Conservation (phyloP, 2,888 invertebrate genomes). For the Synanthedon formicaeformis region DNA sequence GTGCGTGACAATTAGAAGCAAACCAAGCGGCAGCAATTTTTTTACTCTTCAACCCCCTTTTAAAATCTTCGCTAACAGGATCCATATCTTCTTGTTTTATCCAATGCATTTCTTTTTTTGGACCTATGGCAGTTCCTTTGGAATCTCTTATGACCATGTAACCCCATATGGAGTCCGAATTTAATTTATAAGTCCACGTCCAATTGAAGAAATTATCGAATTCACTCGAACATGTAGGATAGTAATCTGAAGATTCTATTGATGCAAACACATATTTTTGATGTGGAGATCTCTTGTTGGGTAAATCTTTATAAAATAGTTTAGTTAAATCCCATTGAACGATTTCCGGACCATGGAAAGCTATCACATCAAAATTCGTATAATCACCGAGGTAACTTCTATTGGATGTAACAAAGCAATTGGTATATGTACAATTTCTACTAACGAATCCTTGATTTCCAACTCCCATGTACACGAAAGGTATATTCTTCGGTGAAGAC, state of each 20-base stretch:
- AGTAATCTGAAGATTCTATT: slow-evolving; percentile 28
- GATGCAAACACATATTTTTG: slow-evolving; percentile 28
- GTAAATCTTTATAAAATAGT: slow-evolving; percentile 4
- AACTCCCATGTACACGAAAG: slow-evolving; percentile 19
- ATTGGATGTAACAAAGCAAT: slow-evolving; percentile 26
- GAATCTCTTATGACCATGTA: slow-evolving; percentile 25
- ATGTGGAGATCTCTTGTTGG: slow-evolving; percentile 12
- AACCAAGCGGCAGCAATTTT: slow-evolving; percentile 38
- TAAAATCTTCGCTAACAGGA: slow-evolving; percentile 20
- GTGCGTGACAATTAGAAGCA: slow-evolving; percentile 30
- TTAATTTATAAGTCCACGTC: slow-evolving; percentile 37
- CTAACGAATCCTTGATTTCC: slow-evolving; percentile 19
- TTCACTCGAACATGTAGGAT: slow-evolving; percentile 19
- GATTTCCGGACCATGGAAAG: slow-evolving; percentile 26
- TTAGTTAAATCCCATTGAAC: slow-evolving; percentile 3
- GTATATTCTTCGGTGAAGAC: slow-evolving; percentile 18
- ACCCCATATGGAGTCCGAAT: slow-evolving; percentile 29
- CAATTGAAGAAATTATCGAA: slow-evolving; percentile 34
- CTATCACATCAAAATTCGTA: slow-evolving; percentile 23
- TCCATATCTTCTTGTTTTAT: slow-evolving; percentile 21
- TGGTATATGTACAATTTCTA: slow-evolving; percentile 20
- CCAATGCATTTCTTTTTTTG: slow-evolving; percentile 28
- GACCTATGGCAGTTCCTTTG: slow-evolving; percentile 21
- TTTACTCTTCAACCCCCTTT: slow-evolving; percentile 21
- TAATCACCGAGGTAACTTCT: slow-evolving; percentile 12